phyloP scores from a whole-genome alignment of 2,113 vertebrate genomes.

The Colius striatus region DNA sequence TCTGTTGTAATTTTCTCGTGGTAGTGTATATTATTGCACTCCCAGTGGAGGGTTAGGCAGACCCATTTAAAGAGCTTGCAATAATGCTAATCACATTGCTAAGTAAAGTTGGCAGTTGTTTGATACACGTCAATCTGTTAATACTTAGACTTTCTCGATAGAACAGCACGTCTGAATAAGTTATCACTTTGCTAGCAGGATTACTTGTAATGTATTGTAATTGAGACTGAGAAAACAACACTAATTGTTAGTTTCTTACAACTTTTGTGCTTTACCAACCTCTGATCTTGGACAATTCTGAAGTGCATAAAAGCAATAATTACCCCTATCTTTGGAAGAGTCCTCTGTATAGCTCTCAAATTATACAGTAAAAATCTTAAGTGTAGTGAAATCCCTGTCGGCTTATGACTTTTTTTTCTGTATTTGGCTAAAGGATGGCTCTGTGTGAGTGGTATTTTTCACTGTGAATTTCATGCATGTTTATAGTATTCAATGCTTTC shows the following conservation, averaged over 20 bases:
- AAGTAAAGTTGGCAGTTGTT: not conserved
- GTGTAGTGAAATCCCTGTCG: not conserved
- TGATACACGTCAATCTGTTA: not conserved
- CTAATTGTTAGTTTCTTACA: not conserved
- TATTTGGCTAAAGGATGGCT: not conserved
- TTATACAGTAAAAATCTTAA: not conserved
- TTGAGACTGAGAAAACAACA: not conserved
- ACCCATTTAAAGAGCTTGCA: not conserved
- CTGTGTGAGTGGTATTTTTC: not conserved
- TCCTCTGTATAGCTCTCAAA: not conserved
- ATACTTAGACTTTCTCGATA: not conserved
- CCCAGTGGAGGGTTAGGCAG: not conserved
- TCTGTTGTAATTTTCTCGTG: not conserved
- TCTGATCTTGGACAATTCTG: not conserved
- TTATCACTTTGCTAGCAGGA: not conserved
- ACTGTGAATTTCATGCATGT: not conserved
- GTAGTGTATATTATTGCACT: not conserved
- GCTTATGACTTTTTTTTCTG: accelerated
- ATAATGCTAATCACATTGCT: not conserved
- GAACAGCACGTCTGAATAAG: not conserved
- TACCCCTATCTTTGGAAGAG: not conserved
- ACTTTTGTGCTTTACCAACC: not conserved
- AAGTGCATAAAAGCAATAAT: not conserved
- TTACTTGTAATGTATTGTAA: not conserved
- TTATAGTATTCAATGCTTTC: not conserved